Evolutionary conservation across 2,888 invertebrate genomes (phyloP), one percentile per base, ranked within the genome.

Genomic region (Anoncus sp.): DNA sequence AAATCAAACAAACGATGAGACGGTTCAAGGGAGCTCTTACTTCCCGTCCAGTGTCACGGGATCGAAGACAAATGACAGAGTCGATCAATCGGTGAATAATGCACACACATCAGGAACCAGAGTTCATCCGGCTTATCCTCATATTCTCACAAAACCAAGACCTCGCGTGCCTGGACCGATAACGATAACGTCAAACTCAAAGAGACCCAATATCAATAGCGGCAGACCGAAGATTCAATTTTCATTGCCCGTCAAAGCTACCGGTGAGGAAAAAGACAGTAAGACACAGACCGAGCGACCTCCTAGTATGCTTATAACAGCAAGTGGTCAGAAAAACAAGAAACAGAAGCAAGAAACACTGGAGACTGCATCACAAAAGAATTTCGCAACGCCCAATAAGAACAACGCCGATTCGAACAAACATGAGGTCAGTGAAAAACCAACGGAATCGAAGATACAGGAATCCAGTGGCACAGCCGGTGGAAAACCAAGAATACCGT

Each of bases 121-220:
- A 49, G 63, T 87, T n/a, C 90, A 90, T 71, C 88, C 89, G 0
- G 88, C 88, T 16, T 88, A 89, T 78, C 89, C 90, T 9, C 86
- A 90, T 24, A 87, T 90, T 22, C 35, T 90, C 1, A 89, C 89
- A 0, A 90, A 90, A 57, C 87, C 89, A 0, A 87, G 87, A 65
- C 86, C 86, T 2, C 83, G 83, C 53, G 81, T 89, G 10, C 90
- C 90, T 0, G 82, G 79, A 10, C 89, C 90, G 3, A 83, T 90
- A 18, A 85, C 85, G 0, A 83, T 90, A 53, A 86, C 88, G 0
- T 85, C 86, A 10, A 84, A 77, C 4, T 60, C 69, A 20, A 69
- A 71, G 31, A 75, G 49, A 57, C 62, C 75, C 10, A 45, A 70
- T 27, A 16, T 40, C 31, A 57, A 20, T 27, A 65, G 49, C 5